These are phyloP conservation scores for Hemibagrus wyckioides DNA, from an alignment of 2,113 vertebrate genomes.

Conservation along the genomic window DNA sequence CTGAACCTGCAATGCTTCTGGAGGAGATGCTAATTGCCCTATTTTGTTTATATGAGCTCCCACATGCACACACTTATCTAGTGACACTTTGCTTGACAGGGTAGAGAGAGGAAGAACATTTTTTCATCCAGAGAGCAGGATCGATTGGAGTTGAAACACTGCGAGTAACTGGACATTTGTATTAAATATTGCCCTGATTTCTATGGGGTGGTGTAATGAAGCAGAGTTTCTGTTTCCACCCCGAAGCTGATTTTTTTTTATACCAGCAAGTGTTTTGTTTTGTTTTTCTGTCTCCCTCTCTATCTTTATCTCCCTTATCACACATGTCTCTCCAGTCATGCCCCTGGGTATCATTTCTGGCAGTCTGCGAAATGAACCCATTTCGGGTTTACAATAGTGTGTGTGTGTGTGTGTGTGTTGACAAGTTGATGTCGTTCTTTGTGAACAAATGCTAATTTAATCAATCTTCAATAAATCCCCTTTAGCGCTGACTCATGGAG, in stretches of 20 bases:
- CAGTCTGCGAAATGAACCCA: slow-evolving; percentile 18
- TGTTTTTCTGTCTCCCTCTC: not conserved
- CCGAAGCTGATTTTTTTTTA: not conserved
- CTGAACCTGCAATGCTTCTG: not conserved
- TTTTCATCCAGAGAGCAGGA: slow-evolving; percentile 7
- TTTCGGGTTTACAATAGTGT: slow-evolving; percentile 1
- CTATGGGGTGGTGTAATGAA: not conserved
- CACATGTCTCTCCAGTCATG: slow-evolving; percentile 28
- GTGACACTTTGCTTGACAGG: not conserved
- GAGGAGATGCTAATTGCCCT: not conserved
- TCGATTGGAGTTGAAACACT: not conserved
- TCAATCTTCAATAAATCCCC: slow-evolving; percentile 92
- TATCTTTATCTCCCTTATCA: slow-evolving; percentile 10
- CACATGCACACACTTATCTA: not conserved
- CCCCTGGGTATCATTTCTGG: slow-evolving; percentile 24
- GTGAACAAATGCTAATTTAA: slow-evolving; percentile 98
- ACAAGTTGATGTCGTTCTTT: slow-evolving; percentile 73
- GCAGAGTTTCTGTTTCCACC: not conserved
- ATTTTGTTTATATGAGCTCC: not conserved
- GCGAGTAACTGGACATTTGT: not conserved
- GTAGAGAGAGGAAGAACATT: not conserved
- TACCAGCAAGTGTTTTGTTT: slow-evolving; percentile 12
- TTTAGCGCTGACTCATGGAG: slow-evolving; percentile 90
- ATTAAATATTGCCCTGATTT: not conserved
- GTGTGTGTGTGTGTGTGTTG: slow-evolving; percentile 47